Conservation (phyloP, 2,113 vertebrate species). For the Melanocharis versteri region DNA sequence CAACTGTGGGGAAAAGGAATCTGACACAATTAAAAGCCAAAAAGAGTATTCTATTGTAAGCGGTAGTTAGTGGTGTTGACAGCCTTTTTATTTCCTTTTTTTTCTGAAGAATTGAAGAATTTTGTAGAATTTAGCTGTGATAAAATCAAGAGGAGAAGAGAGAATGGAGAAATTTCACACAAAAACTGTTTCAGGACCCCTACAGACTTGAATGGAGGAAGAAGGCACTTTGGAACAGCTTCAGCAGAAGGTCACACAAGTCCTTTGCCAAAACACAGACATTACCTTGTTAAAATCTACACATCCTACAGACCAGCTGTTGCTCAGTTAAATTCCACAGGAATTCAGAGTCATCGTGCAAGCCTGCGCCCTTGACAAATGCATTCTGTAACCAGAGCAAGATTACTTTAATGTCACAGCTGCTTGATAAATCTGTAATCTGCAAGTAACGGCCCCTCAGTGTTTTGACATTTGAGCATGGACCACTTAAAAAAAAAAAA, state of each 20-base stretch:
- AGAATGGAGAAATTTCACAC: neutral
- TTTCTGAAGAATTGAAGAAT: neutral
- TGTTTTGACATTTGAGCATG: neutral
- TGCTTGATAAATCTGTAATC: neutral
- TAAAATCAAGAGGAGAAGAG: neutral
- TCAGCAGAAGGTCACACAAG: neutral
- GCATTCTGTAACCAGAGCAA: neutral
- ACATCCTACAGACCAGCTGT: conserved; percentile 46
- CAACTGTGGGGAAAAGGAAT: conserved; percentile 60
- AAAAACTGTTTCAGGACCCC: neutral
- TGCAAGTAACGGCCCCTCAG: neutral
- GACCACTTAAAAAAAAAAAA: neutral
- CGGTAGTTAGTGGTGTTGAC: neutral
- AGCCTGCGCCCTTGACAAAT: neutral
- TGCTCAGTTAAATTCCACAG: neutral
- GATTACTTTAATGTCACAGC: neutral
- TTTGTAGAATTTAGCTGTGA: neutral
- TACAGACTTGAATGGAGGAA: neutral
- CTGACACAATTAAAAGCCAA: conserved; percentile 67
- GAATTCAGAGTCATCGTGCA: neutral
- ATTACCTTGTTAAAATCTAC: conserved; percentile 24
- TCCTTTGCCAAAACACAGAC: conserved; percentile 21
- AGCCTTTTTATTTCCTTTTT: conserved; percentile 22
- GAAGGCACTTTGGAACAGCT: neutral
- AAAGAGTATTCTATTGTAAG: conserved; percentile 32